Conservation (phyloP, 2,888 invertebrate species). For the Macropis europaea region DNA sequence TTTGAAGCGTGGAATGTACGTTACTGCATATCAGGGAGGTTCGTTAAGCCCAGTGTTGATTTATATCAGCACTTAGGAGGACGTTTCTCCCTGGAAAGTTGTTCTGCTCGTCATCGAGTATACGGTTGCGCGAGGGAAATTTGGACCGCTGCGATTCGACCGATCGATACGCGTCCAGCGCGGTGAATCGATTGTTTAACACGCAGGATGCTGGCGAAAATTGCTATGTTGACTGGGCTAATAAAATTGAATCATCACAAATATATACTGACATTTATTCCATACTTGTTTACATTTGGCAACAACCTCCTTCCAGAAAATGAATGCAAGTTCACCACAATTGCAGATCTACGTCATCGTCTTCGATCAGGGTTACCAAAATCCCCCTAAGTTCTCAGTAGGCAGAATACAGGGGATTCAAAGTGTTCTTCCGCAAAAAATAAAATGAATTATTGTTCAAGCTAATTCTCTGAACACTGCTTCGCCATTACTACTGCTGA, state of each 20-base stretch:
- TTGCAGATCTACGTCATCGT: too few relatives aligned
- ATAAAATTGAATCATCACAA: not conserved
- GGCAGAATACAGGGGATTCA: too few relatives aligned
- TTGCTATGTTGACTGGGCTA: not conserved
- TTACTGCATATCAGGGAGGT: slow-evolving; percentile 2
- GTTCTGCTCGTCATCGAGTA: not conserved
- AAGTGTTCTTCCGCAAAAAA: too few relatives aligned
- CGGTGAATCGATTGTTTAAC: not conserved
- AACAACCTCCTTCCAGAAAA: too few relatives aligned
- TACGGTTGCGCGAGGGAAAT: not conserved
- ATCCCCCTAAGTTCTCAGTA: too few relatives aligned
- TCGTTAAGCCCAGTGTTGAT: slow-evolving; percentile 24
- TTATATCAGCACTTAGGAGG: slow-evolving; percentile 26
- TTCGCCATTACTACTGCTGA: too few relatives aligned
- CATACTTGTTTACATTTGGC: too few relatives aligned
- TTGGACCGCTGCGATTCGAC: not conserved
- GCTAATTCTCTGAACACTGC: too few relatives aligned
- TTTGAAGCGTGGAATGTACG: slow-evolving; percentile 7
- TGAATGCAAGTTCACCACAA: too few relatives aligned
- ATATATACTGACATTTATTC: too few relatives aligned
- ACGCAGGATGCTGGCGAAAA: not conserved
- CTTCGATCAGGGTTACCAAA: too few relatives aligned
- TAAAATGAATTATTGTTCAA: too few relatives aligned
- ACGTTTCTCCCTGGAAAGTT: slow-evolving; percentile 5
- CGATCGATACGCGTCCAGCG: slow-evolving; percentile 14